Percentiles rank a stretch among this genome's conserved stretches.
Conservation (phyloP, 1,140 invertebrate genomes). For the Megalonaias nervosa region DNA sequence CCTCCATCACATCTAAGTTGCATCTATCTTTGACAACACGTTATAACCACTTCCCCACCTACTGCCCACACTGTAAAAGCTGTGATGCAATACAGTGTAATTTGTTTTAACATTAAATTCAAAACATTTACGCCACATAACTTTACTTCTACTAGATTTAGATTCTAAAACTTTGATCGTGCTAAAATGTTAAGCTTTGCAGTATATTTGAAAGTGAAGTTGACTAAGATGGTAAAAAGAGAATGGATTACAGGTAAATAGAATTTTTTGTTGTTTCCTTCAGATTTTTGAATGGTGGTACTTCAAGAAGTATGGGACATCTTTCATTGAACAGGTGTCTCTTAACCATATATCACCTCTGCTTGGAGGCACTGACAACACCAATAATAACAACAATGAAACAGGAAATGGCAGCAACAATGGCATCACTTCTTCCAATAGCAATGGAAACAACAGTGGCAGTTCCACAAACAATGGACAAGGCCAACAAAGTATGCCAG, state of each 20-base stretch:
- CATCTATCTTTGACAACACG: too few relatives aligned
- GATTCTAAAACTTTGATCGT: neutral
- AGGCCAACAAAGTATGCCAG: constrained; percentile 44
- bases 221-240: too few relatives aligned
- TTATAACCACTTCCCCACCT: too few relatives aligned
- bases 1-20: too few relatives aligned
- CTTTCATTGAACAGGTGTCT: constrained; percentile 97
- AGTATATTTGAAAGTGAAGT: too few relatives aligned
- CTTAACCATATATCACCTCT: constrained; percentile 95
- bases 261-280: constrained; percentile 32
- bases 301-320: constrained; percentile 98
- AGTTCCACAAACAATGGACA: constrained; percentile 26
- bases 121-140: too few relatives aligned
- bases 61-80: too few relatives aligned
- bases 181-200: neutral
- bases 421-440: constrained; percentile 49
- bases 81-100: too few relatives aligned
- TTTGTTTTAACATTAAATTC: too few relatives aligned
- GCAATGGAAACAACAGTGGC: constrained; percentile 44
- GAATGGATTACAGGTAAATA: neutral
- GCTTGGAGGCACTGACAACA: constrained; percentile 84
- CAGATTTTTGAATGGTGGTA: constrained; percentile 99
- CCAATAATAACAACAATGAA: constrained; percentile 39
- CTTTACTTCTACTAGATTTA: too few relatives aligned
- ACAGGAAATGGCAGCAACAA: constrained; percentile 43